These are phyloP conservation scores for Gymnoscopelus braueri DNA, from an alignment of 2,797 vertebrate species.

Conservation along the genomic window DNA sequence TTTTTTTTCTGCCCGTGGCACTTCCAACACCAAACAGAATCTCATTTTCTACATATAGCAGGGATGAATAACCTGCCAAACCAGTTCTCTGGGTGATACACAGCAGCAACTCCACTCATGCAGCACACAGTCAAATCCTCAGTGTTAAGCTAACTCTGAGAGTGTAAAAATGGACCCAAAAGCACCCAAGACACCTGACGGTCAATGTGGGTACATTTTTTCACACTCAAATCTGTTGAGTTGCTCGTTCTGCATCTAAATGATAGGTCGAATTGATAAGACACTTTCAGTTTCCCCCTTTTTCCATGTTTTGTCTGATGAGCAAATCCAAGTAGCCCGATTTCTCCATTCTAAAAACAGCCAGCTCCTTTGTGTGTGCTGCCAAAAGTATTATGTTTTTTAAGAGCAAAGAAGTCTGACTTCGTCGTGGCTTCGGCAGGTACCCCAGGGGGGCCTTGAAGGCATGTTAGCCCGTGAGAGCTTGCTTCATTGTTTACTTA, in stretches of 20 bases:
- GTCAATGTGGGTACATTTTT: too few relatives aligned
- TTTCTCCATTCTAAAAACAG: background rate
- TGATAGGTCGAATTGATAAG: too few relatives aligned
- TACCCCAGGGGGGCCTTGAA: background rate
- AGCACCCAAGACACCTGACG: too few relatives aligned
- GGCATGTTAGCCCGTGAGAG: background rate
- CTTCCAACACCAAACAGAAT: constrained; percentile 5
- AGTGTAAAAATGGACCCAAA: background rate
- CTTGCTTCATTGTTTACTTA: constrained; percentile 27
- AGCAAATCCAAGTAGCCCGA: background rate
- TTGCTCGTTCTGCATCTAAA: too few relatives aligned
- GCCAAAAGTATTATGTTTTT: constrained; percentile 27
- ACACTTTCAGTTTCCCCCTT: too few relatives aligned
- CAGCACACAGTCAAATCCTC: background rate
- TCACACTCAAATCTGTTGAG: background rate
- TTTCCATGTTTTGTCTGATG: too few relatives aligned
- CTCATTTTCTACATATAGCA: background rate
- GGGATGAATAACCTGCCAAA: background rate
- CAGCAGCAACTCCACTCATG: background rate
- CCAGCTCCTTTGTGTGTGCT: background rate
- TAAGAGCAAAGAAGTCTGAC: constrained; percentile 23
- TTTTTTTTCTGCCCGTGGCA: background rate
- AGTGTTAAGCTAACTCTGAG: too few relatives aligned
- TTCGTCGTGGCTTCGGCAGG: constrained; percentile 10
- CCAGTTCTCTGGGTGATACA: constrained; percentile 1